A percentile compares a stretch with the other conserved stretches of the same genome.
phyloP scores from a whole-genome alignment of 2,797 vertebrate genomes.

The Spondyliosoma cantharus region DNA sequence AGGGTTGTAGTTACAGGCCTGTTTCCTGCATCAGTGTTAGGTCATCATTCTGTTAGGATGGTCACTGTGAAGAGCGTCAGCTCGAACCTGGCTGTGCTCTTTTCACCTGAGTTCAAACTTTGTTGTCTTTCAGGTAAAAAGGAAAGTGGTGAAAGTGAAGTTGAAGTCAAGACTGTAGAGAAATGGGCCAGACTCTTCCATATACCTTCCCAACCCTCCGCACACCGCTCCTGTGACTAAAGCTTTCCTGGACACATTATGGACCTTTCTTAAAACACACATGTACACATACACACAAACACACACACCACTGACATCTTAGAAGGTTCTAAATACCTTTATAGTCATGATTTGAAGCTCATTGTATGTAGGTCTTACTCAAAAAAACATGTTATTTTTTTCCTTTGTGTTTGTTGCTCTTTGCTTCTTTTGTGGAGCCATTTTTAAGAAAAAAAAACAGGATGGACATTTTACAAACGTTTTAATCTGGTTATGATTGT shows the following conservation, averaged over 20 bases:
- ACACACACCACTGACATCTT: slow-evolving; percentile 74
- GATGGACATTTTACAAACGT: slow-evolving; percentile 84
- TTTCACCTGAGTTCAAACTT: slow-evolving; percentile 5
- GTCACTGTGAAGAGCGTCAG: not conserved
- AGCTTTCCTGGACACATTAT: slow-evolving; percentile 86
- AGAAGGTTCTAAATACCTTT: slow-evolving; percentile 86
- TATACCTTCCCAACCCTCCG: slow-evolving; percentile 81
- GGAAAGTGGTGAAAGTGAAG: slow-evolving; percentile 75
- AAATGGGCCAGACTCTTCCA: slow-evolving; percentile 79
- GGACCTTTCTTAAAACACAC: slow-evolving; percentile 78
- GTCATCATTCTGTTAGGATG: not conserved
- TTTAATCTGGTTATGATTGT: slow-evolving; percentile 85
- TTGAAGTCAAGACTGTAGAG: slow-evolving; percentile 80
- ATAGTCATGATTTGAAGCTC: slow-evolving; percentile 85
- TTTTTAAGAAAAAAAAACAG: slow-evolving; percentile 84
- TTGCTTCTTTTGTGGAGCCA: slow-evolving; percentile 85
- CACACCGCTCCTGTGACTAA: slow-evolving; percentile 85
- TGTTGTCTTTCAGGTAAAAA: slow-evolving; percentile 91
- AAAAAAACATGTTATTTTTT: slow-evolving; percentile 76
- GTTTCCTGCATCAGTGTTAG: not conserved
- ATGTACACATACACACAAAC: slow-evolving; percentile 29
- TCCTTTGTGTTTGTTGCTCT: slow-evolving; percentile 85
- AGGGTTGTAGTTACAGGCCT: not conserved
- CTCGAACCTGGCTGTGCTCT: not conserved
- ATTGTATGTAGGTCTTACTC: slow-evolving; percentile 87